Evolutionary conservation across 1,140 invertebrate genomes (phyloP).

Genomic region (Eueides isabella): DNA sequence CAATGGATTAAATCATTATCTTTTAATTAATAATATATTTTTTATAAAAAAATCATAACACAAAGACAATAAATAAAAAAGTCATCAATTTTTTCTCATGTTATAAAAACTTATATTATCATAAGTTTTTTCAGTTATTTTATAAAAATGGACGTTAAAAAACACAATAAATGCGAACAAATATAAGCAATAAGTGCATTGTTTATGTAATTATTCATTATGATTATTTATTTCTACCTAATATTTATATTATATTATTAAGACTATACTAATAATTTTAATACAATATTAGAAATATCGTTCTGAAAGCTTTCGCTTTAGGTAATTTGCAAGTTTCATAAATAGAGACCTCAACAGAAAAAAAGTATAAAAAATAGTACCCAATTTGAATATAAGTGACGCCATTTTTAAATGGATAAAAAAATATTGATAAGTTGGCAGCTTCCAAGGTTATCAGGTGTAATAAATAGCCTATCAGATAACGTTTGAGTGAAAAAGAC

Average conservation of each 20-base stretch:
- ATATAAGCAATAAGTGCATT: background rate
- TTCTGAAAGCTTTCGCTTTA: too few relatives aligned
- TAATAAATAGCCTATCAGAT: conserved; percentile 59
- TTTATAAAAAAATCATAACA: background rate
- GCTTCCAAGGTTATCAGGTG: conserved; percentile 56
- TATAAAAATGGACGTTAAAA: background rate
- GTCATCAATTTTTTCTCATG: background rate
- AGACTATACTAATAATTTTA: too few relatives aligned
- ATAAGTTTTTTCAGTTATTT: background rate
- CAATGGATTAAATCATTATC: background rate
- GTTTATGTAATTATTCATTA: background rate
- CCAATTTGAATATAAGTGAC: background rate
- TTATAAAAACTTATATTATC: too few relatives aligned
- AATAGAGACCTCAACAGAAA: too few relatives aligned
- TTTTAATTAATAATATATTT: background rate
- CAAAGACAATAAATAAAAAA: background rate
- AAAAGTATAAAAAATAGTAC: too few relatives aligned
- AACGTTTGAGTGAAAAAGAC: conserved; percentile 40
- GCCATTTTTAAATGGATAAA: conserved; percentile 32
- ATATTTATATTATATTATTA: too few relatives aligned
- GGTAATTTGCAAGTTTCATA: too few relatives aligned
- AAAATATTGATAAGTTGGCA: conserved; percentile 40
- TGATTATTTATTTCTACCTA: background rate
- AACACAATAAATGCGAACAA: background rate
- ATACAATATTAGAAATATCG: too few relatives aligned